Conservation (phyloP, 2,888 invertebrate species). For the Megaustenia siamemsis region DNA sequence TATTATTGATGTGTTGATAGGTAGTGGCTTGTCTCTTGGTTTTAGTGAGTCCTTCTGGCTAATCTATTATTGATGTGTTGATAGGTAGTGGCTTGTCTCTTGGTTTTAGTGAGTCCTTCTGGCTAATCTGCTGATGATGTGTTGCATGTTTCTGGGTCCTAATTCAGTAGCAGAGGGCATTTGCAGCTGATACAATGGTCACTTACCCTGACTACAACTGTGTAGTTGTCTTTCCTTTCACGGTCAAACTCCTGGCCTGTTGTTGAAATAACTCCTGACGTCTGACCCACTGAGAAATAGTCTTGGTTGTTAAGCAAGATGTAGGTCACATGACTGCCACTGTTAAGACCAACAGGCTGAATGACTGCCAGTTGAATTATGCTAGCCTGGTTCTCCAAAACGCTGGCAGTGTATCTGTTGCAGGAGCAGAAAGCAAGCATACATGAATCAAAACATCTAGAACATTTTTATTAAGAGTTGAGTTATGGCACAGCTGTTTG, state of each 20-base stretch:
- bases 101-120: too few relatives aligned
- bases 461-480: too few relatives aligned
- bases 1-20: too few relatives aligned
- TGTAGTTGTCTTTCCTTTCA: slow-evolving; percentile 89
- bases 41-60: too few relatives aligned
- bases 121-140: too few relatives aligned
- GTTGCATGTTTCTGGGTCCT: too few relatives aligned
- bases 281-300: slow-evolving; percentile 91
- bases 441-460: background rate
- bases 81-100: too few relatives aligned
- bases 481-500: too few relatives aligned
- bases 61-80: too few relatives aligned
- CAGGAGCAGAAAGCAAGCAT: background rate
- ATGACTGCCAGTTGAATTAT: slow-evolving; percentile 89
- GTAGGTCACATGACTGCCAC: slow-evolving; percentile 93
- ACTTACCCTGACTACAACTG: slow-evolving; percentile 89
- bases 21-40: too few relatives aligned
- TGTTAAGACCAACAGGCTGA: slow-evolving; percentile 89
- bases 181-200: too few relatives aligned
- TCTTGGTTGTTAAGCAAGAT: slow-evolving; percentile 91
- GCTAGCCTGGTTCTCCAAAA: slow-evolving; percentile 92
- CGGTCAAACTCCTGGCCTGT: slow-evolving; percentile 91
- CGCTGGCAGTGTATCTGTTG: slow-evolving; percentile 88
- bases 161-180: too few relatives aligned
- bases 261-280: slow-evolving; percentile 93